Base-by-base conservation (phyloP, 1,140 invertebrate species). In the Drosophila elegans region DNA sequence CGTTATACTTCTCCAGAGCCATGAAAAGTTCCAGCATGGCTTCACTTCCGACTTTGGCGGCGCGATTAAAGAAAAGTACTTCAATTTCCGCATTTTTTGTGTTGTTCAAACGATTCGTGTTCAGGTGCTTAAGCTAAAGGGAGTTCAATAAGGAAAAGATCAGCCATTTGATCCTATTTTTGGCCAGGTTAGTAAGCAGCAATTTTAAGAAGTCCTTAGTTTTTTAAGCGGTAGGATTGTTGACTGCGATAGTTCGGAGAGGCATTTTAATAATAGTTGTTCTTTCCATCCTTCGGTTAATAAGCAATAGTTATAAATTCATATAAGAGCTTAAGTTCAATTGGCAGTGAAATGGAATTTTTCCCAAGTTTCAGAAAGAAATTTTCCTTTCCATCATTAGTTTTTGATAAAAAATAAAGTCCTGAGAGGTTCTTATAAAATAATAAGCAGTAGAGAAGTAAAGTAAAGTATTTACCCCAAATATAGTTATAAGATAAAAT, bases 41-140 rank as follows among this genome's bases (percentile, higher is more conserved):
- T 91, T 97, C 97, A 54, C 96, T 96, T 32, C 96, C 96, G 16
- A 97, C 96, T 93, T 98, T 98, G 3, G 97, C 97, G 11, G 97
- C 96, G 4, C 97, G 93, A 93, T 98, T 98, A 93, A 97, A 98
- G 93, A 98, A 97, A 2, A 91, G 36, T 4, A 90, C 77, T 0
- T 91, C 90, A 16, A 77, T 51, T 2, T 91, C 94, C 0, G 96
- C 95, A 60, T 95, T 94, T 11, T 93, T 93, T 1, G 97, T 97
- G 80, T 97, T 97, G 91, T 98, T 98, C 42, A 97, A 86, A 92
- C 84, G 54, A 80, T 91, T 75, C 77, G 93, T 92, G 29, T 60
- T 90, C 9, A 92, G 57, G 9, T 53, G 76, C 11, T 81, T 21
- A 16, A 92, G 77, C 91, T 91, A 38, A 16, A 41, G 32, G 52